Evolutionary conservation across 2,113 vertebrate species (phyloP).

Genomic region (Xyliphius kryptos): DNA sequence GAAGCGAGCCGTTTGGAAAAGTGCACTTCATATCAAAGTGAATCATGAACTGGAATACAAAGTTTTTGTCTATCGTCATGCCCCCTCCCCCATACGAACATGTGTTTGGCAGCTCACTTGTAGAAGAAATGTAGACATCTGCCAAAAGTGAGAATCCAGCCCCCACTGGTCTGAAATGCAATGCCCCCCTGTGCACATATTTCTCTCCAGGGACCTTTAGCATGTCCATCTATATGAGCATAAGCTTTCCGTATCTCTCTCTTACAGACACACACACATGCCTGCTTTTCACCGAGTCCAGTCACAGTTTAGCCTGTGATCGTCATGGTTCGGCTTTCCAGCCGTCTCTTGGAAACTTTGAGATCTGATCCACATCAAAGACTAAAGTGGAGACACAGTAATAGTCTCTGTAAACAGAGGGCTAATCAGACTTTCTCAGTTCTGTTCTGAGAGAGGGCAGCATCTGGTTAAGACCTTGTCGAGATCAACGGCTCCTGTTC

Average conservation of each 20-base stretch:
- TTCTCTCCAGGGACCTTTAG: slow-evolving; percentile 32
- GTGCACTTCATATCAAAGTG: too few species aligned
- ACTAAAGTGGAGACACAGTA: slow-evolving; percentile 20
- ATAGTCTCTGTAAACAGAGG: slow-evolving; percentile 7
- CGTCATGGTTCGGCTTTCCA: slow-evolving; percentile 42
- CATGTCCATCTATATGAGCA: slow-evolving; percentile 30
- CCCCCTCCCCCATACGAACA: slow-evolving; percentile 8
- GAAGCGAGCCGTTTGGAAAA: too few species aligned
- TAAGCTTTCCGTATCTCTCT: slow-evolving; percentile 15
- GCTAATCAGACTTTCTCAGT: background rate
- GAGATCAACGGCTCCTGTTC: background rate
- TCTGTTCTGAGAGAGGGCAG: slow-evolving; percentile 1
- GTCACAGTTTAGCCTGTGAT: slow-evolving; percentile 48
- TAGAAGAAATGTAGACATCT: slow-evolving; percentile 34
- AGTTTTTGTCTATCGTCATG: background rate
- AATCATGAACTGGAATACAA: too few species aligned
- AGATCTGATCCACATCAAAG: slow-evolving; percentile 51
- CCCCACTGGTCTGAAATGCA: slow-evolving; percentile 22
- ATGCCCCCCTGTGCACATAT: slow-evolving; percentile 25
- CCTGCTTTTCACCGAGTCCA: slow-evolving; percentile 37
- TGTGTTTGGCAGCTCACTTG: slow-evolving; percentile 26
- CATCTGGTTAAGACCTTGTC: background rate
- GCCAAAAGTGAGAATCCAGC: slow-evolving; percentile 9
- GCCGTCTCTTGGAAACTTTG: slow-evolving; percentile 52
- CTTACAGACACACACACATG: slow-evolving; percentile 31